Percentiles rank a stretch among this genome's conserved stretches.
Evolutionary conservation across 2,888 invertebrate species (phyloP).

Genomic region (Chorisops tibialis): DNA sequence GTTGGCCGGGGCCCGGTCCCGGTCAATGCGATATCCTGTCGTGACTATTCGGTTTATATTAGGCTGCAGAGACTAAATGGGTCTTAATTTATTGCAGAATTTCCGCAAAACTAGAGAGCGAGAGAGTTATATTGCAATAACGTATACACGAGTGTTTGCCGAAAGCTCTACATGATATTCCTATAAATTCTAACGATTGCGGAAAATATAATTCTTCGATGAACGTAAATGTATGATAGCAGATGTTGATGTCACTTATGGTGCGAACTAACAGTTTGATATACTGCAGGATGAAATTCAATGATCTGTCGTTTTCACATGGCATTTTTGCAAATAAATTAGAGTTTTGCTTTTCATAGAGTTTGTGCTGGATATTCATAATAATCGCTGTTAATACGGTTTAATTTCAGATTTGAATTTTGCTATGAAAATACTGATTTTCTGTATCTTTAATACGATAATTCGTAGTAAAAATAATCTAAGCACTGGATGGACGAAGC

Average conservation of each 20-base stretch:
- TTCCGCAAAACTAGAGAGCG: background rate
- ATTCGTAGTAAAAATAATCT: too few relatives aligned
- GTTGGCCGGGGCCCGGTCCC: conserved; percentile 7
- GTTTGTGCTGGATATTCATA: too few relatives aligned
- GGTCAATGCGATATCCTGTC: conserved; percentile 9
- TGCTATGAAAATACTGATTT: too few relatives aligned
- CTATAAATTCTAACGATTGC: conserved; percentile 15
- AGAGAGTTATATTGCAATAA: conserved; percentile 5
- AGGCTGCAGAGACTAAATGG: conserved; percentile 16
- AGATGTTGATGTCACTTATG: conserved; percentile 21
- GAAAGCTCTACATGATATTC: background rate
- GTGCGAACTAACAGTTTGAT: conserved; percentile 10
- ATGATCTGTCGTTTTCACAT: conserved; percentile 17
- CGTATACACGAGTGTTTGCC: background rate
- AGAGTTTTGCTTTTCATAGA: too few relatives aligned
- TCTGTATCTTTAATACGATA: too few relatives aligned
- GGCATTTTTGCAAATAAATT: too few relatives aligned
- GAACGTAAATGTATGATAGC: conserved; percentile 6
- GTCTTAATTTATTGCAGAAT: conserved; percentile 14
- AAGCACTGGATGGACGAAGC: too few relatives aligned
- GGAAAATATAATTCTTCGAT: background rate
- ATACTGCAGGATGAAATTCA: conserved; percentile 7
- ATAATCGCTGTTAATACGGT: too few relatives aligned
- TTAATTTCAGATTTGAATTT: too few relatives aligned
- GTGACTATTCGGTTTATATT: conserved; percentile 11